Evolutionary conservation across 2,888 invertebrate genomes (phyloP).

Genomic region (Pheosia tremula): DNA sequence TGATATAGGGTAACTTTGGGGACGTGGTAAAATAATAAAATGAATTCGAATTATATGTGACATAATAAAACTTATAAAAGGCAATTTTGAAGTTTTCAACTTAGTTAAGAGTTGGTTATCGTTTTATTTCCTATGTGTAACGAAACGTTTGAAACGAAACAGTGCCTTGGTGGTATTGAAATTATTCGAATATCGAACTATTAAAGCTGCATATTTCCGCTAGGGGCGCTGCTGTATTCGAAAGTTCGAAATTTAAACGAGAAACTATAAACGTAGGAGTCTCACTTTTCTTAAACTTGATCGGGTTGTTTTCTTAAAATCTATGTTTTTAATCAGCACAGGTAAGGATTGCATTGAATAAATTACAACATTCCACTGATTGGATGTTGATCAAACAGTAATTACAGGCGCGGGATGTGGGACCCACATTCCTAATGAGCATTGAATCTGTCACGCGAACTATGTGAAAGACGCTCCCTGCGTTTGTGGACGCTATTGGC

Average conservation of each 20-base stretch:
- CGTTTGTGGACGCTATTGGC: conserved; percentile 36
- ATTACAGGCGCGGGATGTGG: conserved; percentile 33
- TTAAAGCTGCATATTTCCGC: too few species aligned
- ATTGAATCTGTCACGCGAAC: conserved; percentile 39
- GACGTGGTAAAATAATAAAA: conserved; percentile 34
- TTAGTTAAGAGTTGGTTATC: neutral
- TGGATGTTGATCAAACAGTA: conserved; percentile 23
- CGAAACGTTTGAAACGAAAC: neutral
- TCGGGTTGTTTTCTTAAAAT: too few species aligned
- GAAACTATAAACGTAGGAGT: too few species aligned
- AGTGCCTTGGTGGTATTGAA: too few species aligned
- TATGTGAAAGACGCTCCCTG: conserved; percentile 42
- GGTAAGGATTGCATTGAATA: neutral
- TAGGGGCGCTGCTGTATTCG: too few species aligned
- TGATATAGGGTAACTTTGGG: conserved; percentile 8
- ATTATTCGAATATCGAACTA: too few species aligned
- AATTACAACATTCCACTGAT: conserved; percentile 10
- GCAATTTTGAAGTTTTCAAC: neutral
- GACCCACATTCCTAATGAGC: conserved; percentile 67
- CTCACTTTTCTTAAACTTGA: too few species aligned
- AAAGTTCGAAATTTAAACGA: too few species aligned
- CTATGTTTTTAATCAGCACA: neutral
- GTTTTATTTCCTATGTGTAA: neutral
- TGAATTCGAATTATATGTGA: conserved; percentile 18
- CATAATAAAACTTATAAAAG: conserved; percentile 15